Percentiles rank a stretch among this genome's conserved stretches.
Evolutionary conservation across 2,888 invertebrate species (phyloP).

Genomic region (Tortrix viridana): DNA sequence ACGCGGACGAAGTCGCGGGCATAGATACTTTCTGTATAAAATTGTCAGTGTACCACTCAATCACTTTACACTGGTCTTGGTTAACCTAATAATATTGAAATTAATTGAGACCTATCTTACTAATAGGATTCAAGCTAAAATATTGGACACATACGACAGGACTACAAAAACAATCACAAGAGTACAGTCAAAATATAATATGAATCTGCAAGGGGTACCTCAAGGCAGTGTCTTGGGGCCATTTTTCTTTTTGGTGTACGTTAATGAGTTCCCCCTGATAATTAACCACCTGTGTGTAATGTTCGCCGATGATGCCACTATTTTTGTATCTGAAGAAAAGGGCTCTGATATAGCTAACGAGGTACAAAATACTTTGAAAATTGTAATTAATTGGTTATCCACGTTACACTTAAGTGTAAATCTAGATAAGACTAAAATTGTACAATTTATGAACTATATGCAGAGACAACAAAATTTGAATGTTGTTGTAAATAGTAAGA

Average conservation of each 20-base stretch:
- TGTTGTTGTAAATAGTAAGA: no score
- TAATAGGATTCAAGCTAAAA: constrained; percentile 1
- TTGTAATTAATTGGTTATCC: no score
- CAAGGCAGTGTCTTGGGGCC: constrained; percentile 6
- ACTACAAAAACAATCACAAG: constrained; percentile 1
- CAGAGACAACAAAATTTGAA: no score
- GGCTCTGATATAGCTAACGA: background rate
- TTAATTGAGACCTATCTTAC: constrained; percentile 10
- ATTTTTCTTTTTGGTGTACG: background rate
- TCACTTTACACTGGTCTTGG: no score
- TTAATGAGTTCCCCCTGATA: constrained; percentile 10
- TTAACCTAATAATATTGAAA: no score
- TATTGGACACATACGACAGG: constrained; percentile 6
- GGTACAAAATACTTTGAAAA: no score
- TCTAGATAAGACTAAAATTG: no score
- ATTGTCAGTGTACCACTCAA: no score
- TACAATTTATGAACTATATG: no score
- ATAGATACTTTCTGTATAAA: no score
- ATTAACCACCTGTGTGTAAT: constrained; percentile 17
- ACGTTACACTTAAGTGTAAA: no score
- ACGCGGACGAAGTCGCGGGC: no score
- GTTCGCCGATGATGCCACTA: constrained; percentile 14
- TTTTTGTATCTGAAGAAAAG: constrained; percentile 4
- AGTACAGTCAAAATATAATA: background rate
- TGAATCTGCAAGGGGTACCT: background rate